phyloP scores from a whole-genome alignment of 1,140 invertebrate genomes.

The Sminthurinus signatus region DNA sequence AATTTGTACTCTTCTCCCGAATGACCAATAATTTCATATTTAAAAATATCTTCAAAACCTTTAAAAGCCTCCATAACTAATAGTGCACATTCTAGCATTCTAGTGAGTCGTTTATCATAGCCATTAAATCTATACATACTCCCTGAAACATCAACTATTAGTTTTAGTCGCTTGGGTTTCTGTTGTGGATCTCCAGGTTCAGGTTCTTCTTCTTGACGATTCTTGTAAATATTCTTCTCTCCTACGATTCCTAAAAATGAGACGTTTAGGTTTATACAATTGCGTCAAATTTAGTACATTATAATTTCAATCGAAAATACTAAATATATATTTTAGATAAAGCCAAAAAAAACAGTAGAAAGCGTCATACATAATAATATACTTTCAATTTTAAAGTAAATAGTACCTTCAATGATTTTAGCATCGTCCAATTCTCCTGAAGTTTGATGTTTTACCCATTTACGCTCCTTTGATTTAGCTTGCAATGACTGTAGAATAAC shows the following conservation, averaged over 20 bases:
- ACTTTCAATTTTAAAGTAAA: background rate
- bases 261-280: no score
- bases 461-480: conserved; percentile 86
- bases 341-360: no score
- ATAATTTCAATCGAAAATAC: no score
- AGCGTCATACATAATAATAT: background rate
- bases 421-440: conserved; percentile 91
- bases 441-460: conserved; percentile 87
- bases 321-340: no score
- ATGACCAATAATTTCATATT: conserved; percentile 90
- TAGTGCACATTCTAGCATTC: conserved; percentile 84
- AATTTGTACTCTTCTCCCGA: conserved; percentile 80
- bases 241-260: conserved; percentile 63
- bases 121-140: conserved; percentile 95
- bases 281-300: no score
- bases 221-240: conserved; percentile 82
- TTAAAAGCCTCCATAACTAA: conserved; percentile 91
- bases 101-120: conserved; percentile 84
- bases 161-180: conserved; percentile 80
- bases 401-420: conserved; percentile 83
- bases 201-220: conserved; percentile 71
- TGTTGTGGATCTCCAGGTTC: conserved; percentile 75
- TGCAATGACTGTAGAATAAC: conserved; percentile 64
- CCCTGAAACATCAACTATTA: conserved; percentile 88
- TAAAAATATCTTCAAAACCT: conserved; percentile 79